A percentile compares a stretch with the other conserved stretches of the same genome.
These are phyloP conservation scores for Nesogale talazaci DNA, from an alignment of 2,113 vertebrate genomes.

Conservation along the genomic window DNA sequence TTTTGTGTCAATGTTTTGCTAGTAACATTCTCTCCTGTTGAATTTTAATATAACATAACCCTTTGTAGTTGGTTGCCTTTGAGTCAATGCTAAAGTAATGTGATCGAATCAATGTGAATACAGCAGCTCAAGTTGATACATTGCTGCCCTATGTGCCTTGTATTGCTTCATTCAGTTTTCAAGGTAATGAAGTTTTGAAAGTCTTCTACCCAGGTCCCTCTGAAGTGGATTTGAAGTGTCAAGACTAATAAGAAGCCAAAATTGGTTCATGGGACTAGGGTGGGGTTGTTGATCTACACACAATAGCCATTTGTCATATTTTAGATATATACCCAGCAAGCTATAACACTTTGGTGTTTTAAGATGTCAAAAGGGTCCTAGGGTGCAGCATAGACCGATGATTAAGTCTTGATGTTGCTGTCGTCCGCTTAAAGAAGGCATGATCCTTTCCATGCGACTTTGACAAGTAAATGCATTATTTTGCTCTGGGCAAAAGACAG, in stretches of 20 bases:
- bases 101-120: too few relatives aligned
- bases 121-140: neutral
- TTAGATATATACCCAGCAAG: neutral
- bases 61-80: neutral
- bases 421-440: conserved; percentile 53
- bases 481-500: conserved; percentile 77
- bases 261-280: neutral
- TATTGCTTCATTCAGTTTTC: neutral
- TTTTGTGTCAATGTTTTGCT: neutral
- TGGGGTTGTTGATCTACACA: neutral
- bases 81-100: neutral
- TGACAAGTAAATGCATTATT: conserved; percentile 79
- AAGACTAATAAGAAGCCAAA: neutral
- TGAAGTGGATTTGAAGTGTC: neutral
- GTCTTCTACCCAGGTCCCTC: neutral
- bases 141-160: neutral
- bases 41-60: neutral
- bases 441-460: conserved; percentile 34
- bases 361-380: conserved; percentile 12
- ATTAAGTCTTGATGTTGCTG: neutral
- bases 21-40: neutral
- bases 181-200: neutral
- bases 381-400: neutral
- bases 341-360: conserved; percentile 27
- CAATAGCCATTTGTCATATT: neutral